Percentiles rank a stretch among this genome's conserved stretches.
phyloP scores from a whole-genome alignment of 2,113 vertebrate genomes.

The Cyanistes caeruleus region DNA sequence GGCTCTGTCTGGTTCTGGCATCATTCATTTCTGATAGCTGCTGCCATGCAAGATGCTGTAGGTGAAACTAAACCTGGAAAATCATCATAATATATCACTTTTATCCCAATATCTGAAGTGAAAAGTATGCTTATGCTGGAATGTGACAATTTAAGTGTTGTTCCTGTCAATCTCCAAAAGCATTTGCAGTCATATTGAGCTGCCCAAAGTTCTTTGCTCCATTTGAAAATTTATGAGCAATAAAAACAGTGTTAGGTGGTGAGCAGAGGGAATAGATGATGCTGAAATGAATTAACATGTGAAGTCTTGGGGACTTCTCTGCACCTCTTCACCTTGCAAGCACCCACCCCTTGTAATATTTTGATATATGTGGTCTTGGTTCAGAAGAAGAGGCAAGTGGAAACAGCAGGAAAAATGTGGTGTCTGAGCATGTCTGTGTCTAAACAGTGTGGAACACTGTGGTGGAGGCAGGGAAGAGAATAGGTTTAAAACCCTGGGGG shows the following conservation, averaged over 20 bases:
- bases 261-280: neutral
- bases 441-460: neutral
- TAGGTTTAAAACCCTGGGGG: neutral
- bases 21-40: slow-evolving; percentile 11
- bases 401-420: neutral
- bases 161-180: slow-evolving; percentile 37
- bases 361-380: neutral
- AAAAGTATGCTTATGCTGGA: slow-evolving; percentile 18
- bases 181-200: neutral
- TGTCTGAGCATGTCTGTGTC: neutral
- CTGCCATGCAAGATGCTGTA: neutral
- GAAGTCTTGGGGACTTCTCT: neutral
- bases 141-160: slow-evolving; percentile 14
- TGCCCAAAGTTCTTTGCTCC: neutral
- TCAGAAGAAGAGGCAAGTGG: neutral
- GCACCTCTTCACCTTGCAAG: neutral
- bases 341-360: neutral
- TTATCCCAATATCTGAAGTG: neutral
- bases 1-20: slow-evolving; percentile 37
- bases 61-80: slow-evolving; percentile 11
- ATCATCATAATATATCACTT: neutral
- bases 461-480: neutral
- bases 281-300: neutral
- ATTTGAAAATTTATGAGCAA: neutral
- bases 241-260: neutral